Evolutionary conservation across 1,140 invertebrate species (phyloP).

Genomic region (Drosophila kanapiae): DNA sequence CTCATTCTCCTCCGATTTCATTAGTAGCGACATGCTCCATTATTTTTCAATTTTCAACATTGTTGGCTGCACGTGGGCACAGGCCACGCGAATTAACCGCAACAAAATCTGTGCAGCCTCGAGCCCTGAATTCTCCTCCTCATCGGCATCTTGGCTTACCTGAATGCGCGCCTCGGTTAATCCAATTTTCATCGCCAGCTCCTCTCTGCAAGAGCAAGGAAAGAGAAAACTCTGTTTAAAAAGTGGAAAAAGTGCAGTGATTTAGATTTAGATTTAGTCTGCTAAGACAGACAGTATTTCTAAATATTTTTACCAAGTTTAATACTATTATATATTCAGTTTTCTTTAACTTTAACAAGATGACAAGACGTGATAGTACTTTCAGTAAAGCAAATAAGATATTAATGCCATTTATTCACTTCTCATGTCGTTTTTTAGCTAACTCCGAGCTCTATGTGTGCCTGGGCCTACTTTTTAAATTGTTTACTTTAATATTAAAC

Average conservation of each 20-base stretch:
- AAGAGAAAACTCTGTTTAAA: constrained; percentile 25
- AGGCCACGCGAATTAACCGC: constrained; percentile 68
- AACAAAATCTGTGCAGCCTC: constrained; percentile 41
- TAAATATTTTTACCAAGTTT: too few relatives aligned
- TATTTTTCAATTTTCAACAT: constrained; percentile 83
- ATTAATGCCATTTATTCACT: too few relatives aligned
- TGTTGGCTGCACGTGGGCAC: constrained; percentile 64
- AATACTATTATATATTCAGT: too few relatives aligned
- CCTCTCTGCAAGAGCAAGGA: constrained; percentile 90
- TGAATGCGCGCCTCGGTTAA: constrained; percentile 99
- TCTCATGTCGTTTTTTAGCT: too few relatives aligned
- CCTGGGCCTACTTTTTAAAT: too few relatives aligned
- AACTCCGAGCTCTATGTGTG: too few relatives aligned
- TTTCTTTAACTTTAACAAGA: too few relatives aligned
- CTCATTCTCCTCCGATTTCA: constrained; percentile 54
- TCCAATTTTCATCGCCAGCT: constrained; percentile 98
- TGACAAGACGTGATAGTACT: too few relatives aligned
- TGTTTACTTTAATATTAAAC: too few relatives aligned
- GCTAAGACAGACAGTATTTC: not conserved
- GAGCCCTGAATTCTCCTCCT: constrained; percentile 13
- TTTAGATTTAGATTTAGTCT: too few relatives aligned
- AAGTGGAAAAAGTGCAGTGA: constrained; percentile 1
- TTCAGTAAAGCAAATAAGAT: too few relatives aligned
- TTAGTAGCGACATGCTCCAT: constrained; percentile 79
- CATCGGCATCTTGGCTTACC: constrained; percentile 87